Evolutionary conservation across 2,888 invertebrate genomes (phyloP), one percentile per base, ranked within the genome.

Genomic region (Agriopis aurantiaria): DNA sequence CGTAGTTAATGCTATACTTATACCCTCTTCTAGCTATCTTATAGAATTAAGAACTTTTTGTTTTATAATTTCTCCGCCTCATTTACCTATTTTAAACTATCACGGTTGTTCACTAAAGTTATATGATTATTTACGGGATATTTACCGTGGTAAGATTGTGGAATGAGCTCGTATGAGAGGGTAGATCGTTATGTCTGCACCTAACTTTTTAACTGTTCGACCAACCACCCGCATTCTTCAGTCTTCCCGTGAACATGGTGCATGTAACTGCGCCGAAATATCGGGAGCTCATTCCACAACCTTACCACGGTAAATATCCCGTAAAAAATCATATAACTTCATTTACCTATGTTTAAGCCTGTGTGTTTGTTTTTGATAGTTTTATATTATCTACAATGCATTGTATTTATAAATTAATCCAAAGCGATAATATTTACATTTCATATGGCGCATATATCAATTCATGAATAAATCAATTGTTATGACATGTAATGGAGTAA

Each of bases 11-110:
- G 76, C 80, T 79, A 78, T 80, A 83, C 75, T 81, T 79, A 76
- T 80, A 83, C 78, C 81, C 80, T 85, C 85, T 85, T 84, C 8
- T 11, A 46, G 12, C 46, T 48, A 81, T 88, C 76, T 82, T 67
- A 80, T 89, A 89, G 88, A 78, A 69, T 78, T 89, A 89, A 88
- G 87, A 80, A 78, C 75, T 85, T 85, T 85, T 85, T 87, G 86
- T 33, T 58, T 90, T 90, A 87, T 68, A 52, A 55, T 69, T 78
- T 23, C 12, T 17, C 45, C 11, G 23, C 46, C 23, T 23, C 0
- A 11, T 57, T 78, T 77, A 23, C 17, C 17, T 23, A 71, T 75
- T n/a, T n/a, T n/a, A n/a, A n/a, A n/a, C n/a, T n/a, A n/a, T n/a
- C n/a, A n/a, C n/a, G n/a, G n/a, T n/a, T n/a, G n/a, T n/a, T n/a